Base-by-base conservation (phyloP, 1,140 invertebrate genomes). In the Eumeta japonica region DNA sequence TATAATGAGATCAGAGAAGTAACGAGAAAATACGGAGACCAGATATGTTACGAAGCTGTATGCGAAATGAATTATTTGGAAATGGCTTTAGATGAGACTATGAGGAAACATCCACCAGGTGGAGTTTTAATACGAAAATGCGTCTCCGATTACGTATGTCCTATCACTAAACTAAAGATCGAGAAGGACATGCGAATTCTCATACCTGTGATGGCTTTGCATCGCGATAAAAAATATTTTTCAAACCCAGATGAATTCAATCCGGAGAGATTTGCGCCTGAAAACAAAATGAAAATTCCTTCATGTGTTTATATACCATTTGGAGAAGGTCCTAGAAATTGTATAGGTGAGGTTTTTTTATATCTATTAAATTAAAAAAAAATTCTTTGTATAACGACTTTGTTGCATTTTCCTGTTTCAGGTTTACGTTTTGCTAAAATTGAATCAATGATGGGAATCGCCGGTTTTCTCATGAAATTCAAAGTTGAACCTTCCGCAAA, bases 221-320 rank as follows among this genome's bases (percentile, higher is more conserved):
- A 79, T 16, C 46, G 46, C 9, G 78, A 86, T 48, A 55, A 72
- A 1, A 46, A 77, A 11, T 61, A 76, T 35, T 88, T 76, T 59
- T 59, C 74, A 2, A 65, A 87, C 20, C 84, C 86, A 2, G 73
- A 83, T 3, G 51, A 52, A 10, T 89, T 86, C 52, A 70, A 85
- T 55, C 86, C 86, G 0, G 81, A 86, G 10, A 64, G 85, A 43
- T 89, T 88, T 40, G 37, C 42, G 13, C 28, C 35, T 14, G 55
- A 48, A 16, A 47, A 43, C 29, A n/a, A n/a, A n/a, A n/a, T n/a
- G n/a, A n/a, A n/a, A 35, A 39, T 27, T 19, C 16, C 41, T 16
- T 37, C 45, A 3, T 40, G 40, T 9, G 37, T 43, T 11, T 83
- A 79, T 54, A 47, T 87, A 31, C 85, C 85, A 1, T 87, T 86